These are phyloP conservation scores for Oscheius sp. DNA, from an alignment of 2,888 invertebrate species.

Conservation along the genomic window DNA sequence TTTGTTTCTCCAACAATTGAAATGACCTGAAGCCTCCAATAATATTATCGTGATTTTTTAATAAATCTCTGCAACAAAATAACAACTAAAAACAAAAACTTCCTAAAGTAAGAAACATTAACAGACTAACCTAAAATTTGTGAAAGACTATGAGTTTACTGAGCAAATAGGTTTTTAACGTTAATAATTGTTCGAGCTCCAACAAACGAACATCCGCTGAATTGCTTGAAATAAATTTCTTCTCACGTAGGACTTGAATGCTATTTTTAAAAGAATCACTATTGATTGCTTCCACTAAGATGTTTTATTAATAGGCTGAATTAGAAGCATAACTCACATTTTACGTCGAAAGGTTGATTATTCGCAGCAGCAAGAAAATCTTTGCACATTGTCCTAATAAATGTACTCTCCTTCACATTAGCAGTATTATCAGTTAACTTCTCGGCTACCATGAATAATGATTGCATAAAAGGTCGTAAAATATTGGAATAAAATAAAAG, in stretches of 20 bases:
- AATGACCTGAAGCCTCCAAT: no score
- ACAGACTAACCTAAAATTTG: no score
- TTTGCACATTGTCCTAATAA: constrained; percentile 15
- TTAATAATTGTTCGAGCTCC: not conserved
- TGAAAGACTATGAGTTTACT: not conserved
- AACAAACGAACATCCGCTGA: not conserved
- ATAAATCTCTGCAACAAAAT: no score
- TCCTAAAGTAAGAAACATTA: no score
- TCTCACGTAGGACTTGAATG: constrained; percentile 51
- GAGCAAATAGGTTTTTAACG: not conserved
- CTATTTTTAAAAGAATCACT: constrained; percentile 66
- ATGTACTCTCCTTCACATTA: not conserved
- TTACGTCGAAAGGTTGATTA: not conserved
- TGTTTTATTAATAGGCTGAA: not conserved
- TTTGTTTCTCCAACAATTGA: constrained; percentile 18
- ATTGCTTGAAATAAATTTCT: constrained; percentile 25
- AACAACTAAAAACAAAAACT: no score
- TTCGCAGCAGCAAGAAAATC: not conserved
- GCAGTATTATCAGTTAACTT: not conserved
- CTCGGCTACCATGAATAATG: constrained; percentile 45
- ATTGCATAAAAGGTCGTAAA: constrained; percentile 60
- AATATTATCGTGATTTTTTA: no score
- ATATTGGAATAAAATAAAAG: constrained; percentile 60
- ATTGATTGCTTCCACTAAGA: constrained; percentile 62
- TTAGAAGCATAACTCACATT: not conserved